Base-by-base conservation (phyloP, 53 echinoderm and acorn worm species). In the Apostichopus leukothele region DNA sequence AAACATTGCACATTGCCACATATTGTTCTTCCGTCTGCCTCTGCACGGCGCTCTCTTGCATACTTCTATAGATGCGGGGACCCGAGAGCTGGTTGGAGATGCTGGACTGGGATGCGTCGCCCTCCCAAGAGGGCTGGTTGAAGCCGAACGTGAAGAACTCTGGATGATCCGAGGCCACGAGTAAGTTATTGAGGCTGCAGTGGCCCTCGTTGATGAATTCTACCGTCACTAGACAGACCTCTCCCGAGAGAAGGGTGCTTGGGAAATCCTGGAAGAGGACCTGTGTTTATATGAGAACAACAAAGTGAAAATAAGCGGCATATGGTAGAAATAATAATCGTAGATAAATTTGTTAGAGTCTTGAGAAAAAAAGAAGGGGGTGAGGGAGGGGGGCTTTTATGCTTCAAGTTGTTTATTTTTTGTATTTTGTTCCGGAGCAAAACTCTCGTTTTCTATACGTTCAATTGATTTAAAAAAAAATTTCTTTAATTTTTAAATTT, bases 111-210 rank as follows among this genome's bases (percentile, higher is more conserved):
- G 75, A 53, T 52, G 50, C 50, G 77, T 86, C 57, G 68, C 84
- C 89, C 92, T 91, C 94, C 51, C 51, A n/a, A 14, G 7, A 67
- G 50, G 16, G 27, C 19, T 19, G 53, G n/a, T 74, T 75, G 92
- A 88, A 76, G 23, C 96, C 96, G 86, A 99, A 93, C 22, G 99
- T 93, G 90, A 99, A 99, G 75, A 96, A 86, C 53, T 99, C 93
- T 5, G 99, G 99, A 83, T 93, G 90, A 88, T 99, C 96, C 9
- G 96, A 92, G 76, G 91, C 78, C 52, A 95, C 92, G 23, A 90
- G 86, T 9, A 99, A 93, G 89, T 92, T 99, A 76, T 92, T 92
- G 53, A 99, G 91, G 9, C 94, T 90, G 61, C 93, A 93, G 22
- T 89, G 68, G 68, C 99, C 99, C 71, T 89, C 85, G 83, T 99